A percentile compares a stretch with the other conserved stretches of the same genome.
Evolutionary conservation across 2,113 vertebrate species (phyloP).

Genomic region (Raja brachyura): DNA sequence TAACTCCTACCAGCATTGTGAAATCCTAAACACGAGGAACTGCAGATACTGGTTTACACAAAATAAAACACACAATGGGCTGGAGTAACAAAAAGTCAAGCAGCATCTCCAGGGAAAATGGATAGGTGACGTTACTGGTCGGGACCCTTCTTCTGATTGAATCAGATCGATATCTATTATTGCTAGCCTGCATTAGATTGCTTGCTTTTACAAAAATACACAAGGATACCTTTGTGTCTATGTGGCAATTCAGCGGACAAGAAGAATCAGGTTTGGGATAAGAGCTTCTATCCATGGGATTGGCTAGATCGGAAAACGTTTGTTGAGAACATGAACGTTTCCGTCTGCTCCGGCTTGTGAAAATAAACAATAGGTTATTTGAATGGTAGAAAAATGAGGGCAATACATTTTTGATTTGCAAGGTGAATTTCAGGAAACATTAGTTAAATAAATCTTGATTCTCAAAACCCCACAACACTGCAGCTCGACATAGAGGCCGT

Average conservation of each 20-base stretch:
- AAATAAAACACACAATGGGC: background rate
- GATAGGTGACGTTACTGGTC: too few species aligned
- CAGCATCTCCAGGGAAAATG: too few species aligned
- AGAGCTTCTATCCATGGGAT: background rate
- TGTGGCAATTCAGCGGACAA: background rate
- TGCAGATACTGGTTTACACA: too few species aligned
- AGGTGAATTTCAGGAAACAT: background rate
- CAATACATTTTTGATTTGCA: background rate
- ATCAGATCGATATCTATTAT: background rate
- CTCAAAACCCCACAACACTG: background rate
- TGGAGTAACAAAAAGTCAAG: too few species aligned
- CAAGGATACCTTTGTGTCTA: background rate
- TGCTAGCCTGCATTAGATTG: background rate
- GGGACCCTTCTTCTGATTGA: too few species aligned
- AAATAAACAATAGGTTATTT: background rate
- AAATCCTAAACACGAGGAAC: background rate
- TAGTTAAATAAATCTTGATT: background rate
- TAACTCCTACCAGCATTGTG: background rate
- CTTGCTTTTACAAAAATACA: background rate
- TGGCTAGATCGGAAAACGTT: background rate
- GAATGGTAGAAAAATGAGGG: background rate
- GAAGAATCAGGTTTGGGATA: background rate
- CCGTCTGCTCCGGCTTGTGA: background rate
- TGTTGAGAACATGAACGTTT: background rate
- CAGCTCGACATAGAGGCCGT: background rate